Base-by-base conservation (phyloP, 2,113 vertebrate species). In the Smithornis capensis region DNA sequence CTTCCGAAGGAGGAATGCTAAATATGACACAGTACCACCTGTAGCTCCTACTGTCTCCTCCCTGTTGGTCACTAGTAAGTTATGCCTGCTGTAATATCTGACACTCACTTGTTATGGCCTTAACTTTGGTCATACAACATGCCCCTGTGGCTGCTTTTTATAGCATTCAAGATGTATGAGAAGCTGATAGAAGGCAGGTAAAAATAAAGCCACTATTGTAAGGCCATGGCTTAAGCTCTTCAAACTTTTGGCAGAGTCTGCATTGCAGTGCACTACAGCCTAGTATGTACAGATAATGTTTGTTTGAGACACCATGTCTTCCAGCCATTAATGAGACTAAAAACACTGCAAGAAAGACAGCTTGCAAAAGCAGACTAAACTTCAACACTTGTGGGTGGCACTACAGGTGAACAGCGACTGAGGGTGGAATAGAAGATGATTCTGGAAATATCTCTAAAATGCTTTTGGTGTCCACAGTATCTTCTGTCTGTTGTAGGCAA, bases 401-500 rank as follows among this genome's bases (percentile, higher is more conserved):
- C 63, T 67, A 16, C 31, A 81, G 33, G 59, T 59, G 50, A 69
- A 35, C 18, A 77, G n/a, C 52, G 67, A 24, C 38, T 86, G 53
- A 70, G 71, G 27, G 33, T 56, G 14, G 44, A 37, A 60, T 11
- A 38, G 44, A 67, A 52, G 16, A 25, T 13, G 5, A 63, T 40
- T 67, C 29, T 28, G 7, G 40, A 81, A 64, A 28, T 40, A 6
- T 14, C 52, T 70, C 6, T 56, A 67, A 94, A 94, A 80, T 89
- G 69, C 45, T 97, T 67, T 82, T 95, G 79, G 83, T 94, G 62
- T 94, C 73, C 65, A 55, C 69, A 82, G 83, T 94, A 90, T 94
- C 57, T 90, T 94, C 49, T 93, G 47, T 64, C n/a, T 86, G 50
- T 94, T 81, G 37, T 95, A 99, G 99, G 98, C 98, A 53, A 99